Percentiles rank a stretch among this genome's conserved stretches.
phyloP scores from a whole-genome alignment of 2,797 vertebrate species.

The Pipistrellus nathusii region DNA sequence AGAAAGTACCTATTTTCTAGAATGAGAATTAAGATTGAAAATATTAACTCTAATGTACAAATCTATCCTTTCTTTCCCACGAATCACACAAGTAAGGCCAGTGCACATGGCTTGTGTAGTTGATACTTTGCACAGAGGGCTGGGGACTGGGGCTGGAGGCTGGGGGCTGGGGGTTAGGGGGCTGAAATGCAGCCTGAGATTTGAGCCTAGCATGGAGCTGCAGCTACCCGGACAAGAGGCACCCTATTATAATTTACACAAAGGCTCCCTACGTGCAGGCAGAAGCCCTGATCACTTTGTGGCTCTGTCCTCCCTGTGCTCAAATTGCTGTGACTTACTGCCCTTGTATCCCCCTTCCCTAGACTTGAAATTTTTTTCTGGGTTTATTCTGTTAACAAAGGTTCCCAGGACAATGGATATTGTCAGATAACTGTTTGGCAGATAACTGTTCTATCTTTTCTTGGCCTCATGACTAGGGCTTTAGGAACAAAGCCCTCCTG shows the following conservation, averaged over 20 bases:
- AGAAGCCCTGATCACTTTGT: neutral
- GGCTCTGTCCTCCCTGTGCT: neutral
- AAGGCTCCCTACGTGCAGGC: neutral
- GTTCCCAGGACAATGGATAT: neutral
- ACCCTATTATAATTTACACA: neutral
- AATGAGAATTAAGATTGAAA: conserved; percentile 5
- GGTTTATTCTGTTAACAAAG: neutral
- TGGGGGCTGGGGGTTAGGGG: neutral
- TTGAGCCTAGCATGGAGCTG: neutral
- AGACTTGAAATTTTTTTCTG: neutral
- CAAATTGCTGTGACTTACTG: neutral
- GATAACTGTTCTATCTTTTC: conserved; percentile 48
- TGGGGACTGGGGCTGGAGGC: neutral
- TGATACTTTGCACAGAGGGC: neutral
- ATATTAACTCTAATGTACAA: neutral
- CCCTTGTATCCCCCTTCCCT: no score
- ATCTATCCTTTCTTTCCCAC: neutral
- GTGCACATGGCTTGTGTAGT: neutral
- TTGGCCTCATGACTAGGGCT: conserved; percentile 85
- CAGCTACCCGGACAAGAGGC: neutral
- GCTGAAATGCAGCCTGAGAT: neutral
- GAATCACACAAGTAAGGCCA: neutral
- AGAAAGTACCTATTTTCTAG: neutral
- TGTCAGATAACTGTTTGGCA: neutral
- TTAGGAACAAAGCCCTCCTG: conserved; percentile 95